Percentiles rank a stretch among this genome's conserved stretches.
phyloP scores from a whole-genome alignment of 2,797 vertebrate genomes.

The Acropternis orthonyx region DNA sequence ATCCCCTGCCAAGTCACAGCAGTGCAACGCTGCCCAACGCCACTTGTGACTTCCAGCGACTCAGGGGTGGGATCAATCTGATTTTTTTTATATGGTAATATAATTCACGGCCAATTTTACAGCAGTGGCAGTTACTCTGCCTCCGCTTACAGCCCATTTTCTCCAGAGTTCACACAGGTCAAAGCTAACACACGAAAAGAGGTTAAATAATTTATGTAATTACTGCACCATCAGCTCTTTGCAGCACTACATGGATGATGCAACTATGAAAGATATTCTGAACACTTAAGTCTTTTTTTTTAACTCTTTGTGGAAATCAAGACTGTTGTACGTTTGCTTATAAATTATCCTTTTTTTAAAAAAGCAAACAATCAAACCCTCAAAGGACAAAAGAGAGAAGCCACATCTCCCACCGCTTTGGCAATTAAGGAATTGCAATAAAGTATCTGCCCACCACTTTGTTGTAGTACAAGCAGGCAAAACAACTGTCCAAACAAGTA shows the following conservation, averaged over 20 bases:
- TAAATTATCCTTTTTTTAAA: accelerated
- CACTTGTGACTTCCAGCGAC: not conserved
- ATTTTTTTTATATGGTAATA: not conserved
- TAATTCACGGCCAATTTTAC: not conserved
- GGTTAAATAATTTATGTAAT: constrained; percentile 40
- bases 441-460: not conserved
- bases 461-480: not conserved
- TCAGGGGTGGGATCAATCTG: not conserved
- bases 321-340: not conserved
- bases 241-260: not conserved
- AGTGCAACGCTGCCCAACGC: not conserved
- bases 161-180: not conserved
- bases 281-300: not conserved
- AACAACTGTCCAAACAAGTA: not conserved
- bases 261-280: not conserved
- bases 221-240: constrained; percentile 24
- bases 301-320: not conserved
- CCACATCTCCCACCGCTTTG: not conserved
- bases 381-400: not conserved
- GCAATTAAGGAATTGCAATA: not conserved
- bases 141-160: not conserved
- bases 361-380: not conserved
- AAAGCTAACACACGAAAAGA: not conserved
- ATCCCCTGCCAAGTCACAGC: not conserved
- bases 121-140: not conserved